Evolutionary conservation across 1,140 invertebrate species (phyloP).

Genomic region (Daktulosphaira vitifoliae): DNA sequence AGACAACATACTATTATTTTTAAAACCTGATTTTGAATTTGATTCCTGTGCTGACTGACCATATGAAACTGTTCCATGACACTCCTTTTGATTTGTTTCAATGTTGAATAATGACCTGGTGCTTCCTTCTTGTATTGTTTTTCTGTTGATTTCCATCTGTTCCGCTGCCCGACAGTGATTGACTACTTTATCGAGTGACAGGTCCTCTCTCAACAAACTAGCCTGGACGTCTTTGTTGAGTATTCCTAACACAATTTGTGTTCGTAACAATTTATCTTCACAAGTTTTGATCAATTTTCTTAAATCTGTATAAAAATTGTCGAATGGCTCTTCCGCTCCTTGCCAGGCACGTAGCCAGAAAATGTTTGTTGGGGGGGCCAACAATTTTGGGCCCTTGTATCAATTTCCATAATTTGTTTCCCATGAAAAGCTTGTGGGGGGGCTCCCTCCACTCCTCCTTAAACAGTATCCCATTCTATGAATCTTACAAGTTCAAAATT

Average conservation of each 20-base stretch:
- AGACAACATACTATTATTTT: too few relatives aligned
- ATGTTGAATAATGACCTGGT: background rate
- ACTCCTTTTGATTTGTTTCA: background rate
- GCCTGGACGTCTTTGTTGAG: background rate
- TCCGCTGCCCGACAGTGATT: background rate
- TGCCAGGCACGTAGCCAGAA: too few relatives aligned
- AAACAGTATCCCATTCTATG: too few relatives aligned
- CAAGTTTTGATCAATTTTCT: constrained; percentile 25
- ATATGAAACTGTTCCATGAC: background rate
- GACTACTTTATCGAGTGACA: background rate
- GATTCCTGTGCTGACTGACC: background rate
- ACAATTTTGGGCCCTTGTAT: too few relatives aligned
- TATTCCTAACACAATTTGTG: constrained; percentile 26
- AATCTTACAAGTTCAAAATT: too few relatives aligned
- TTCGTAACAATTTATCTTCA: constrained; percentile 23
- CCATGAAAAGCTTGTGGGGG: too few relatives aligned
- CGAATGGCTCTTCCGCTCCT: too few relatives aligned
- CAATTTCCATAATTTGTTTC: too few relatives aligned
- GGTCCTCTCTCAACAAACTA: background rate
- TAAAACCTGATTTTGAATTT: background rate
- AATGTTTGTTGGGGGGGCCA: too few relatives aligned
- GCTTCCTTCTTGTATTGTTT: background rate
- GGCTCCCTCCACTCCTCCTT: too few relatives aligned
- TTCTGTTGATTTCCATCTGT: background rate
- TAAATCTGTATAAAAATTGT: too few relatives aligned